phyloP scores from a whole-genome alignment of 2,797 vertebrate genomes.

The Varecia variegata region DNA sequence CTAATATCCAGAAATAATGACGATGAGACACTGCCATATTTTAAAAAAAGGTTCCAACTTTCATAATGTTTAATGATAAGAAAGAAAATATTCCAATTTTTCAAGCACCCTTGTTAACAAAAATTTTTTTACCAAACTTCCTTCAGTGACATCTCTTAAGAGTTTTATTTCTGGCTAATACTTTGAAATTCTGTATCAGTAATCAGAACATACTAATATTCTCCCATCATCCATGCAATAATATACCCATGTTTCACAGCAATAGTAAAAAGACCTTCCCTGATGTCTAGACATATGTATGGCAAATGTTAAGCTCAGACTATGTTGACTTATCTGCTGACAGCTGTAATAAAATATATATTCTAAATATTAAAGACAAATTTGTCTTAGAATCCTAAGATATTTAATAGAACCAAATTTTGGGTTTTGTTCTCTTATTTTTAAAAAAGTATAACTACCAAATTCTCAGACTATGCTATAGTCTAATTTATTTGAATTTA shows the following conservation, averaged over 20 bases:
- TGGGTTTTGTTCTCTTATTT: not conserved
- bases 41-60: not conserved
- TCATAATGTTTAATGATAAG: not conserved
- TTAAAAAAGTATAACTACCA: not conserved
- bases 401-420: not conserved
- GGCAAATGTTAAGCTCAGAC: not conserved
- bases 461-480: not conserved
- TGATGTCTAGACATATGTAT: not conserved
- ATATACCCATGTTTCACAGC: not conserved
- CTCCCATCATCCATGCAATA: not conserved
- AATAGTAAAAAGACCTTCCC: not conserved
- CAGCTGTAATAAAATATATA: not conserved
- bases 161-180: not conserved
- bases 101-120: slow-evolving; percentile 1
- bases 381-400: not conserved
- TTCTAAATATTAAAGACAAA: slow-evolving; percentile 31
- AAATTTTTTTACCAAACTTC: not conserved
- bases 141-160: not conserved
- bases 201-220: not conserved
- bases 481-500: not conserved
- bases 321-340: not conserved
- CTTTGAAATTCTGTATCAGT: not conserved
- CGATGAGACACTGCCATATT: not conserved
- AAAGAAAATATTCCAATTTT: not conserved
- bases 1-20: not conserved